Percentiles rank a stretch among this genome's conserved stretches.
Evolutionary conservation across 1,140 invertebrate genomes (phyloP).

Genomic region (Magallana ariakensis): DNA sequence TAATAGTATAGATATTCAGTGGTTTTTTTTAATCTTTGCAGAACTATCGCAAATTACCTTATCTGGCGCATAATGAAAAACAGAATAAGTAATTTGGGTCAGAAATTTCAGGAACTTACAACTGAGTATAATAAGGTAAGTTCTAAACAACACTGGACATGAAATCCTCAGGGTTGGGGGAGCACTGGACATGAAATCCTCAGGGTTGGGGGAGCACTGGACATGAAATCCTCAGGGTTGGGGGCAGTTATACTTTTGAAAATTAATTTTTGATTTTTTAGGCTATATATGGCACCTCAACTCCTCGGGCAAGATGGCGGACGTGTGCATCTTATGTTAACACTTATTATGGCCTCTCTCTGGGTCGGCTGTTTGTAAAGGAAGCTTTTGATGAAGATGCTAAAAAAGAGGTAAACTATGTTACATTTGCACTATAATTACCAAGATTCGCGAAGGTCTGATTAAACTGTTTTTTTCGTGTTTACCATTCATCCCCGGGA

Average conservation of each 20-base stretch:
- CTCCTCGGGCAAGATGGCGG: conserved; percentile 88
- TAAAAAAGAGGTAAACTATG: conserved; percentile 83
- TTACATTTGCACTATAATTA: too few relatives aligned
- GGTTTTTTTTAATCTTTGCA: conserved; percentile 52
- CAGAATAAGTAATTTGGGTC: conserved; percentile 89
- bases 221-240: too few relatives aligned
- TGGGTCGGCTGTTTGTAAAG: conserved; percentile 95
- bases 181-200: too few relatives aligned
- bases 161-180: too few relatives aligned
- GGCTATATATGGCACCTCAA: conserved; percentile 86
- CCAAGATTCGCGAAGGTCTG: too few relatives aligned
- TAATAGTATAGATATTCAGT: too few relatives aligned
- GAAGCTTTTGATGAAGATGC: conserved; percentile 90
- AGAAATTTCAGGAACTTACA: conserved; percentile 89
- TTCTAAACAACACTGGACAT: not conserved
- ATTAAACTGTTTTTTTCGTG: too few relatives aligned
- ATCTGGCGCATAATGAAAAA: conserved; percentile 92
- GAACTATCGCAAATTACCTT: conserved; percentile 87
- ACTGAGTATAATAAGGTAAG: conserved; percentile 86
- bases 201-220: too few relatives aligned
- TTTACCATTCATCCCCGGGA: not conserved
- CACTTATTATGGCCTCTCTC: conserved; percentile 91
- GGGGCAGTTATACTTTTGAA: not conserved
- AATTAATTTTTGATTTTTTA: conserved; percentile 53
- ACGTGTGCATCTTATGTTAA: conserved; percentile 90